Base-by-base conservation (phyloP, 2,888 invertebrate genomes). In the Acleris cristana region DNA sequence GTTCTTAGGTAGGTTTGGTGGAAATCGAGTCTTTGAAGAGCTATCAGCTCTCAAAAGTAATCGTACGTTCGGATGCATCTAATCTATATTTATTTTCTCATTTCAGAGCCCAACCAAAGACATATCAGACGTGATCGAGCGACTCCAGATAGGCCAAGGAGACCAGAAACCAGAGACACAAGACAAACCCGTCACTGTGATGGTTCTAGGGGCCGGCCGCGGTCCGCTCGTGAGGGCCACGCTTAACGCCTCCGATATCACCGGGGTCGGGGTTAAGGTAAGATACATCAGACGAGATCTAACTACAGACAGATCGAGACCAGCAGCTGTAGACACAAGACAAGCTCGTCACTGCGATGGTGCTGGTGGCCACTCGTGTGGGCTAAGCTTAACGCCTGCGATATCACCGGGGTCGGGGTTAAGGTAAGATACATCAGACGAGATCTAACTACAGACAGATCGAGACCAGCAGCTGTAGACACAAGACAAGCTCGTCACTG, bases 151-250 rank as follows among this genome's bases (percentile, higher is more conserved):
- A n/a, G 78, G 76, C 44, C 76, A 79, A 51, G 78, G 58, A 12
- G 65, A 67, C 44, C 23, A 54, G 34, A 64, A 34, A 14, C 18
- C 19, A 3, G 69, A 60, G 67, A 72, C 53, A 30, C 40, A 26
- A 56, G 71, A 64, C 61, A 72, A 66, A 69, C 80, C 83, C 14
- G 81, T 93, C 14, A 91, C 96, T 63, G 93, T 98, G 23, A 98
- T 98, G 96, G 96, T 99, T 14, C 95, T 99, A 40, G 98, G 98
- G 14, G 99, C 98, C 54, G 99, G 99, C 1, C 93, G 99, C 78
- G 99, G 99, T 0, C 99, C 99, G 0, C 89, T 99, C 61, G 98
- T 99, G 3, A 94, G 97, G 75, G 97, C 98, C n/a, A 95, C 97
- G 59, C 87, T 99, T 2, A 96, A 96, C 84, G 99, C 99, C 10